These are phyloP conservation scores for Chrysomela aeneicollis DNA, from an alignment of 2,888 invertebrate species.

Conservation along the genomic window DNA sequence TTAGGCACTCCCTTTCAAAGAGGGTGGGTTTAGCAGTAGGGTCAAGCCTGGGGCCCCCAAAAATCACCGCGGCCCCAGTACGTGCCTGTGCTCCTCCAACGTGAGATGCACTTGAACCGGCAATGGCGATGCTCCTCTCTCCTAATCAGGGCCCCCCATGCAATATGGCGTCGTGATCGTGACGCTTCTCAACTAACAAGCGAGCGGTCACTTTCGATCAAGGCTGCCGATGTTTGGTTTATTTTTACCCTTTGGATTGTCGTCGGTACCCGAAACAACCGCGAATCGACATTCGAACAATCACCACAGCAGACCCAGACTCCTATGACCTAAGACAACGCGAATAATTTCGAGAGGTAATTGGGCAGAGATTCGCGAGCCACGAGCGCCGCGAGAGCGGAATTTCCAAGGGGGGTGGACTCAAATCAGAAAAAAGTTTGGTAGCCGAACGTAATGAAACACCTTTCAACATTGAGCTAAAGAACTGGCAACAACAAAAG, in stretches of 20 bases:
- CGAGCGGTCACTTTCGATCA: constrained; percentile 58
- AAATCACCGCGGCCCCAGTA: background rate
- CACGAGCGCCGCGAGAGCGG: constrained; percentile 1
- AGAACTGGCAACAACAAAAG: no score
- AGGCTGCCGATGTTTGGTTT: constrained; percentile 56
- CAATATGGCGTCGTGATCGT: constrained; percentile 16
- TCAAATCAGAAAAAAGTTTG: no score
- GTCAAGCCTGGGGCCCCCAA: no score
- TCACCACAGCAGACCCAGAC: constrained; percentile 44
- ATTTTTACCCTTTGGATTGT: constrained; percentile 57
- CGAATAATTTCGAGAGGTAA: constrained; percentile 46
- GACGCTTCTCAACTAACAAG: no score
- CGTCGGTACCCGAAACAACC: constrained; percentile 40
- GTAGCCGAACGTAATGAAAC: no score
- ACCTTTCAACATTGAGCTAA: no score
- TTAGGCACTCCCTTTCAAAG: no score
- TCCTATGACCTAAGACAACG: constrained; percentile 55
- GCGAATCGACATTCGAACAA: constrained; percentile 16
- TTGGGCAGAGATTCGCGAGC: constrained; percentile 38
- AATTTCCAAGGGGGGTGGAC: background rate
- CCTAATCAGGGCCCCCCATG: constrained; percentile 51
- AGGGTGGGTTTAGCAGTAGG: no score
- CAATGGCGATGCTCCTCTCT: constrained; percentile 15
- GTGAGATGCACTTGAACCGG: constrained; percentile 18
- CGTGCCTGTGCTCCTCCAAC: background rate